Conservation (phyloP, 2,888 invertebrate species). For the Ferrisia virgata region DNA sequence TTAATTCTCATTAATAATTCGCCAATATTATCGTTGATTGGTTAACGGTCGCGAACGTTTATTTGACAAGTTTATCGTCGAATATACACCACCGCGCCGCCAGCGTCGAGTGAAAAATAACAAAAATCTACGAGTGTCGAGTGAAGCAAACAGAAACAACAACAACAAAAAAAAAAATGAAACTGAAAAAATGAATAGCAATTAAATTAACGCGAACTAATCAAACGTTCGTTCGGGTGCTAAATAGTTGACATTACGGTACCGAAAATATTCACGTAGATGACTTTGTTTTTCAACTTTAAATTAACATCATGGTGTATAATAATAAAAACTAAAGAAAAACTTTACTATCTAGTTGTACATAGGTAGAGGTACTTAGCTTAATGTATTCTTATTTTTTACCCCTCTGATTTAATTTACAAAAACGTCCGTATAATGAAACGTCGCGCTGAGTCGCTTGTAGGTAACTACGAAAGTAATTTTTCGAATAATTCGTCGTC, state of each 20-base stretch:
- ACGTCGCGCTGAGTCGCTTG: no score
- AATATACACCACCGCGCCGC: no score
- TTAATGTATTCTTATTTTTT: no score
- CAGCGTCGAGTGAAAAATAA: neutral
- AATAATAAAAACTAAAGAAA: neutral
- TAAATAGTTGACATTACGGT: neutral
- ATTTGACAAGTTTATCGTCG: neutral
- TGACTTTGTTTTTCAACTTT: neutral
- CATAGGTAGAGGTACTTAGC: no score
- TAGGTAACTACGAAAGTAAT: no score
- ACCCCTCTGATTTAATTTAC: no score
- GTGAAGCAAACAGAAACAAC: neutral
- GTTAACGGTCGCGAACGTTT: neutral
- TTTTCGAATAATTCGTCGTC: neutral
- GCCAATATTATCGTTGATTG: neutral
- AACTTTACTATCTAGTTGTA: no score
- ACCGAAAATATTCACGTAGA: neutral
- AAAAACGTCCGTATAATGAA: neutral
- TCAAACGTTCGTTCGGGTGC: neutral
- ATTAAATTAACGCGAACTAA: constrained; percentile 2
- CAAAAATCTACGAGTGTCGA: neutral
- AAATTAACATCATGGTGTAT: neutral
- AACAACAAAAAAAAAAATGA: no score
- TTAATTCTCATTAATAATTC: constrained; percentile 1
- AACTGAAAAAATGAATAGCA: neutral